Base-by-base conservation (phyloP, 2,888 invertebrate genomes). In the Prosopocoilus inquinatus region DNA sequence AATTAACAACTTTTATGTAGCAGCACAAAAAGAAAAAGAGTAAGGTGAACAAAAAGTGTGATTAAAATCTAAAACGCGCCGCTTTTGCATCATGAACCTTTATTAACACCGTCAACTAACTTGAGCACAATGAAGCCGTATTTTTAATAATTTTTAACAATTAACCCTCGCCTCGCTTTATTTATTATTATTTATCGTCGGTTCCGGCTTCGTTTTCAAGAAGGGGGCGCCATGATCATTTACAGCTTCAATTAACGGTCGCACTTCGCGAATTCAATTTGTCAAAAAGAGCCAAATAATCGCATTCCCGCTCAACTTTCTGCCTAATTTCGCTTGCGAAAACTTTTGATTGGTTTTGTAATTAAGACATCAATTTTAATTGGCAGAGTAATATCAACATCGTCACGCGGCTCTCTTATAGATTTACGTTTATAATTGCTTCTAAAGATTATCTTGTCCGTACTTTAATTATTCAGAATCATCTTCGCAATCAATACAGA, bases 1-100 rank as follows among this genome's bases (percentile, higher is more conserved):
- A 77, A 77, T 77, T 77, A 77, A 77, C 76, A 75, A 77, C 74
- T 76, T 77, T 77, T 75, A 76, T 75, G 75, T 70, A 71, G 70
- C 70, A 67, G 60, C 65, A 68, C 68, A 72, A 72, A 73, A 73
- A 72, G 71, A 72, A 74, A 72, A 72, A 71, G 53, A 47, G 53
- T 53, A 47, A 57, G 53, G 50, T 57, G 44, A 51, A 52, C 52
- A 52, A 52, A 55, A 52, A 57, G 57, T 52, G 52, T 52, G 57
- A 57, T 57, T 57, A 57, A 57, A 56, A 57, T 57, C 57, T 48
- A 52, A 48, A 57, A 57, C 48, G 48, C 46, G 53, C 44, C 12
- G 47, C 45, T 48, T 57, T 57, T 49, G 39, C 57, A 57, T 57
- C 57, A 57, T 53, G 32, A 39, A 32, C 41, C 43, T 41, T 41